Base-by-base conservation (phyloP, 2,113 vertebrate species). In the Equus quagga region DNA sequence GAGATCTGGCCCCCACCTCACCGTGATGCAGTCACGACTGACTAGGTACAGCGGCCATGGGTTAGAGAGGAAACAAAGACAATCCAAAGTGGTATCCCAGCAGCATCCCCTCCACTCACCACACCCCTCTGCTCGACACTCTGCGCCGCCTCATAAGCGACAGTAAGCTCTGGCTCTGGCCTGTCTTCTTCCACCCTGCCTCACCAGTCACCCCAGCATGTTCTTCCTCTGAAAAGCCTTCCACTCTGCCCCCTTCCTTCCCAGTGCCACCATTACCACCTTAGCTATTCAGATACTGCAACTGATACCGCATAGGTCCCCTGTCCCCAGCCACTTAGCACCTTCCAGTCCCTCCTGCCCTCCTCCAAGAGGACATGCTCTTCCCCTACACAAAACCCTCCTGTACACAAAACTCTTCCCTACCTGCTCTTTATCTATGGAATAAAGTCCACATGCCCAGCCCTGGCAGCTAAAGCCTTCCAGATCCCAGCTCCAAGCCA, bases 371-470 rank as follows among this genome's bases (percentile, higher is more conserved):
- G 76, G 84, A 49, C 31, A 72, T 41, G 23, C 18, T 78, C 54
- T 58, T 94, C 54, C 8, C 49, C 88, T 80, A 44, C 14, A 91
- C 70, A 28, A 21, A 54, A 54, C 13, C 51, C 51, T 94, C 60
- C 8, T 44, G 84, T 83, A 44, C 11, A 91, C 65, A 28, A 24
- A 85, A 72, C 33, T 87, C 83, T 84, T 41, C 88, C 60, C 58
- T 10, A 28, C n/a, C 62, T 67, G 65, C 72, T 80, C 73, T 83
- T 89, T 60, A 67, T 11, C 88, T 86, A 75, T 64, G 0, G 3
- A 80, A 76, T 41, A 65, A 97, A 96, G 92, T 84, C 76, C 24
- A 65, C 56, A 86, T 6, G 17, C 36, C 36, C 69, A 92, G 36
- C 33, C 44, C 92, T 91, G 76, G 89, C 41, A 93, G 58, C 80